phyloP scores from a whole-genome alignment of 2,797 vertebrate species.

The Dendrocincla fuliginosa region DNA sequence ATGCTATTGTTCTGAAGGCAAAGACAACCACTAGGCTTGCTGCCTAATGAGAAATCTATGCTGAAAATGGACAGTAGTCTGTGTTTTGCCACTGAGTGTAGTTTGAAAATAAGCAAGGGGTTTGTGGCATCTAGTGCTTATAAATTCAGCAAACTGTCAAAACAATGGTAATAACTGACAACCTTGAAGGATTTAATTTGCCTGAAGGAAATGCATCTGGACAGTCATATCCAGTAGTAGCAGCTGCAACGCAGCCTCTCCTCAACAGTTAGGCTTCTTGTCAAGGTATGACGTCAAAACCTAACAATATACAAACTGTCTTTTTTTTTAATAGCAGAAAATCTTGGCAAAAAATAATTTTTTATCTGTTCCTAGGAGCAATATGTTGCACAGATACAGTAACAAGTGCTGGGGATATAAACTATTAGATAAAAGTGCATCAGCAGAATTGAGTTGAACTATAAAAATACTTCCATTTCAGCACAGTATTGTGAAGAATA shows the following conservation, averaged over 20 bases:
- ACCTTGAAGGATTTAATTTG: not conserved
- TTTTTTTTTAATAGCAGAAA: not conserved
- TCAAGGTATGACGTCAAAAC: not conserved
- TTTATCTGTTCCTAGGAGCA: not conserved
- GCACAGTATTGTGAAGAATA: not conserved
- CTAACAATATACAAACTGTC: not conserved
- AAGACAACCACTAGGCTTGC: not conserved
- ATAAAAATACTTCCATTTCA: not conserved
- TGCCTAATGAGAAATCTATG: not conserved
- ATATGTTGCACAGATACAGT: not conserved
- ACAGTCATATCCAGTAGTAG: not conserved
- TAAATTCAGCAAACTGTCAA: not conserved
- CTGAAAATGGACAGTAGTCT: not conserved
- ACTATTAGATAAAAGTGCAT: not conserved
- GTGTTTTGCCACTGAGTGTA: not conserved
- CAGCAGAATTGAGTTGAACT: not conserved
- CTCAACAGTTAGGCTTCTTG: not conserved
- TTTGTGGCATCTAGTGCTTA: not conserved
- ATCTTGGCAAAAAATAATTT: not conserved
- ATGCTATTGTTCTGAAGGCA: not conserved
- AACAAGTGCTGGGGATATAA: not conserved
- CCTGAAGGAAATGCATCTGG: not conserved
- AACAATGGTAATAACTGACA: not conserved
- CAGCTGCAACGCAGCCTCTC: not conserved
- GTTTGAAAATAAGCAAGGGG: not conserved